Evolutionary conservation across 2,888 invertebrate species (phyloP), one percentile per base, ranked within the genome.

Genomic region (Dendrolimus pini): DNA sequence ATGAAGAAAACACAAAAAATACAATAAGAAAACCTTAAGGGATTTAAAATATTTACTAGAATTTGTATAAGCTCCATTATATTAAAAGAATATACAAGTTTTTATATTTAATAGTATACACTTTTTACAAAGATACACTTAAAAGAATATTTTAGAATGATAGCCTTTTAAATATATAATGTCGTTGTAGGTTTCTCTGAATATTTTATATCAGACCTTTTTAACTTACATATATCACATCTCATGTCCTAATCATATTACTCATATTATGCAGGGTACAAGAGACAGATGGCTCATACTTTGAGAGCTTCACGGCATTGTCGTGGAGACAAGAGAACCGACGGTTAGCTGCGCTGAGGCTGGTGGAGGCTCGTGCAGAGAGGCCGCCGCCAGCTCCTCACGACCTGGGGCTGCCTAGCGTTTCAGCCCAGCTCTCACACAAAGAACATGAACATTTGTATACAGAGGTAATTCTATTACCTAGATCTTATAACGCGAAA

Each of bases 261-360:
- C 47, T 47, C 56, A 56, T 56, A 10, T 2, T 55, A 41, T 54
- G 1, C 91, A 98, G 98, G 68, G 97, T 98, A 13, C 97, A 98
- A 92, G 97, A 98, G 71, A 96, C 97, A 47, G 98, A 98, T 80
- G 96, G 96, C 9, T 96, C 96, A 59, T 98, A 98, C 89, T 98
- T 98, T 87, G 98, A 98, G 87, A 97, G 95, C 81, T 97, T 97
- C 91, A 97, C 97, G 14, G 96, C 97, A 41, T 85, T 98, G 67
- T 95, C 97, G 55, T 98, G 97, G 97, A 95, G 97, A 76, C 96
- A 97, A 74, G 96, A 97, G 83, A 97, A 97, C 87, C 93, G 97
- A 65, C 92, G 97, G 52, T 93, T 97, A 70, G 94, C 95, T 65
- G 95, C 95, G 1, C 91, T 95, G 65, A 94, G 95, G 72, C 93